Conservation (phyloP, 2,888 invertebrate species). For the Euplagia quadripunctaria region DNA sequence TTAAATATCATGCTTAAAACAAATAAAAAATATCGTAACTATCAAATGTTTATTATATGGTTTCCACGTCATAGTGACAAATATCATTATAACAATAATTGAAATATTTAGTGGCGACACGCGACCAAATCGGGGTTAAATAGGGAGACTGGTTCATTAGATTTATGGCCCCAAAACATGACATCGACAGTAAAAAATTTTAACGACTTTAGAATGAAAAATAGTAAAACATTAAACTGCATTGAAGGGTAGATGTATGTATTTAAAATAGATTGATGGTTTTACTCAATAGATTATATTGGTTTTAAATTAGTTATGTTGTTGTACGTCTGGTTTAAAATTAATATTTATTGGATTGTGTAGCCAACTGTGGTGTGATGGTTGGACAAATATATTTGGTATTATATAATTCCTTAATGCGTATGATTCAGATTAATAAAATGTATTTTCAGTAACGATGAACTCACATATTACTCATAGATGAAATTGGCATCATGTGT, state of each 20-base stretch:
- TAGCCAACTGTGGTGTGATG: conserved; percentile 4
- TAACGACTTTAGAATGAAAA: conserved; percentile 36
- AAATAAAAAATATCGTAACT: conserved; percentile 52
- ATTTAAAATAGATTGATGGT: conserved; percentile 20
- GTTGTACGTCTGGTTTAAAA: conserved; percentile 1
- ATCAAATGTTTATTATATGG: conserved; percentile 60
- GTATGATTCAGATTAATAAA: conserved; percentile 45
- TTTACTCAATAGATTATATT: conserved; percentile 16
- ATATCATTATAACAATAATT: conserved; percentile 78
- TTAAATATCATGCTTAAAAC: conserved; percentile 34
- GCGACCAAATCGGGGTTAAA: conserved; percentile 65
- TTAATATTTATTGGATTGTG: neutral
- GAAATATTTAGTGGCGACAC: conserved; percentile 78
- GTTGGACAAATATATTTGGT: conserved; percentile 10
- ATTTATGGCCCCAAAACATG: conserved; percentile 57
- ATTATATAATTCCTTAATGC: conserved; percentile 24
- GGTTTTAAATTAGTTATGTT: conserved; percentile 19
- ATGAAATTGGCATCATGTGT: conserved; percentile 53
- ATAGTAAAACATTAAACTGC: conserved; percentile 16
- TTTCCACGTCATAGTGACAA: conserved; percentile 59
- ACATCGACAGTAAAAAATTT: conserved; percentile 46
- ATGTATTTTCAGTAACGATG: conserved; percentile 51
- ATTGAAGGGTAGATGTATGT: conserved; percentile 9
- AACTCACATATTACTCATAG: conserved; percentile 55
- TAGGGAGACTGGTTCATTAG: conserved; percentile 59